Conservation (phyloP, 2,797 vertebrate species). For the Tarsius wallacei region DNA sequence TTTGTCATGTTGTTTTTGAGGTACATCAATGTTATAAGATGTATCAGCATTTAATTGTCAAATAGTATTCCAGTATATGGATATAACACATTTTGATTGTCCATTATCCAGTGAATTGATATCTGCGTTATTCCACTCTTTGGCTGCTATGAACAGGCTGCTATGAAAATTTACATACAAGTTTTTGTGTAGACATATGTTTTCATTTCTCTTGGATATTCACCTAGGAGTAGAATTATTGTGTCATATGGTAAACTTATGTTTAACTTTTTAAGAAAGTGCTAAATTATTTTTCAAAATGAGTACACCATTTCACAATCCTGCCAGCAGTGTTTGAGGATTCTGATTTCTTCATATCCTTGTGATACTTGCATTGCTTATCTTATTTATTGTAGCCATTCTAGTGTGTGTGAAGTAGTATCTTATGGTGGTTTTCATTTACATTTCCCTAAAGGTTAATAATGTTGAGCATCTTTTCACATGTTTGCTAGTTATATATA, state of each 20-base stretch:
- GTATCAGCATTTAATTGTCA: neutral
- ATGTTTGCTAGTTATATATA: neutral
- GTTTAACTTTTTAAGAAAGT: neutral
- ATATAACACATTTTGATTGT: neutral
- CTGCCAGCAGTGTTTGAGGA: too few species aligned
- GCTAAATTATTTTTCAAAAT: neutral
- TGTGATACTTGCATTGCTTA: fast-evolving
- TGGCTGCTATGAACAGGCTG: neutral
- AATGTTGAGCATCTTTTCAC: too few species aligned
- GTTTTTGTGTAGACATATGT: too few species aligned
- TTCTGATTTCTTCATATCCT: neutral
- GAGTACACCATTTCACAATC: too few species aligned
- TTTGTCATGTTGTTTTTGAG: too few species aligned
- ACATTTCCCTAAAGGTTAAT: neutral
- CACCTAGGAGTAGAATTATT: neutral
- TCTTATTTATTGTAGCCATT: neutral
- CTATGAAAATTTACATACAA: neutral
- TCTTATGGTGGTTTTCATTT: neutral
- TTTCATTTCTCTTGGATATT: neutral
- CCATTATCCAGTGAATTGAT: neutral
- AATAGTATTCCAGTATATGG: too few species aligned
- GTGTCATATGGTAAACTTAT: neutral
- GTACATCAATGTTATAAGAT: fast-evolving
- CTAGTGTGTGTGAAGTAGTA: neutral
- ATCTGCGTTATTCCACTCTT: neutral